Evolutionary conservation across 1,140 invertebrate genomes (phyloP).

Genomic region (Hyles euphorbiae): DNA sequence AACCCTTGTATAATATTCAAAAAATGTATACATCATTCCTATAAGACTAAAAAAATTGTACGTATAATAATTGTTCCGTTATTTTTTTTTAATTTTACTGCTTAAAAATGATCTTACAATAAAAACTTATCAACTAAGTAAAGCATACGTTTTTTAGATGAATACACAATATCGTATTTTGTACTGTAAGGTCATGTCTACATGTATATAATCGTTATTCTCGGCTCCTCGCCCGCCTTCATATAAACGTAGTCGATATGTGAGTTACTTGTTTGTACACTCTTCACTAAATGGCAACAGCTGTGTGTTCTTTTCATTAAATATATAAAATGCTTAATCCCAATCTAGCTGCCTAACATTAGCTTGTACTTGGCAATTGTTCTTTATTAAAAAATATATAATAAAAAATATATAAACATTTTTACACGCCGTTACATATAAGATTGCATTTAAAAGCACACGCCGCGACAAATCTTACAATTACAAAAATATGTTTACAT

Average conservation of each 20-base stretch:
- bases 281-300: constrained; percentile 37
- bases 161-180: constrained; percentile 66
- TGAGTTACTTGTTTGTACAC: constrained; percentile 26
- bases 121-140: constrained; percentile 61
- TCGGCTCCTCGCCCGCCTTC: neutral
- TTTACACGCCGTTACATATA: too few relatives aligned
- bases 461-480: neutral
- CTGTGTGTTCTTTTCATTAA: constrained; percentile 11
- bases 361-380: constrained; percentile 28
- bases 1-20: constrained; percentile 46
- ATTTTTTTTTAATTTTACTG: constrained; percentile 18
- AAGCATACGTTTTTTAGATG: constrained; percentile 63
- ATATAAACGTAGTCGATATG: constrained; percentile 2
- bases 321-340: constrained; percentile 18
- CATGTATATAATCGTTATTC: neutral
- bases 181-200: constrained; percentile 67
- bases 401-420: neutral
- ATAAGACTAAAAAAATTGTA: constrained; percentile 46
- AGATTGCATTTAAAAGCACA: neutral
- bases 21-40: constrained; percentile 35
- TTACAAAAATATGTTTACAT: neutral
- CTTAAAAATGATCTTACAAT: constrained; percentile 21
- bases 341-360: constrained; percentile 36
- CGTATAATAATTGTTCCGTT: constrained; percentile 40
- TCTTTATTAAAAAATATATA: neutral